Conservation (phyloP, 2,113 vertebrate genomes). For the Coracopsis vasa region DNA sequence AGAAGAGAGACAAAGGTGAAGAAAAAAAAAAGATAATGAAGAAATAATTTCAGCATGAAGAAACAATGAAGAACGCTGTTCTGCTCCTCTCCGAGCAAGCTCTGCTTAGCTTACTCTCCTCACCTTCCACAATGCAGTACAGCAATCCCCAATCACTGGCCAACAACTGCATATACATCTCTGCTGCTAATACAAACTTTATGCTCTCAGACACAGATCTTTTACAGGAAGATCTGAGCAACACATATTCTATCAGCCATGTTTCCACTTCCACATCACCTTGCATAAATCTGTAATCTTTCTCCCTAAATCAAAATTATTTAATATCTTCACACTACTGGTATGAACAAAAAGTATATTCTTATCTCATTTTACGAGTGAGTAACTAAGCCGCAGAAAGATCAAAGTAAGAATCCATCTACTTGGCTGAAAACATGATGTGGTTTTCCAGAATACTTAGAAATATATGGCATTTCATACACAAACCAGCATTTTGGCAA, state of each 20-base stretch:
- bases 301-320: neutral
- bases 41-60: neutral
- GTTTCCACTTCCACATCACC: neutral
- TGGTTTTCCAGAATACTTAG: neutral
- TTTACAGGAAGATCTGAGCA: neutral
- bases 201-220: neutral
- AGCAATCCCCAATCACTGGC: neutral
- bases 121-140: too few relatives aligned
- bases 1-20: neutral
- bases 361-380: neutral
- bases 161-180: accelerated
- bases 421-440: neutral
- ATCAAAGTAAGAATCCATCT: neutral
- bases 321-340: neutral
- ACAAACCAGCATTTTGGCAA: neutral
- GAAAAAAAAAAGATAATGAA: neutral
- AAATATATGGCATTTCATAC: neutral
- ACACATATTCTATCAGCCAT: neutral
- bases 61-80: accelerated
- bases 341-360: neutral
- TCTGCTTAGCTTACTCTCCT: neutral
- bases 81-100: neutral
- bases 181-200: neutral
- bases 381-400: neutral
- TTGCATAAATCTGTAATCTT: neutral